phyloP scores from a whole-genome alignment of 2,888 invertebrate genomes.

The Ceraclea dissimilis region DNA sequence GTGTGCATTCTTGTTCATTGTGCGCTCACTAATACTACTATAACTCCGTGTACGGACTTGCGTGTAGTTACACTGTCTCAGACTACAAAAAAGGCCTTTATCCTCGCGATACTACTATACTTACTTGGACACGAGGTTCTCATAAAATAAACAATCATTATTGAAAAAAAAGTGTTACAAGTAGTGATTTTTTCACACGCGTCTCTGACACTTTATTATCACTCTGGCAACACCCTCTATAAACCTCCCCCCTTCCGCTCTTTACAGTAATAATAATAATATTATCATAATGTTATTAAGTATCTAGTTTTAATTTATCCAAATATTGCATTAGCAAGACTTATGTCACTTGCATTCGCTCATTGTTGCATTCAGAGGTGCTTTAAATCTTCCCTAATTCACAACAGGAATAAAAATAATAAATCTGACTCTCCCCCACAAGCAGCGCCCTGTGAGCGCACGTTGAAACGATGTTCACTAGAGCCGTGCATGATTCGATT shows the following conservation, averaged over 20 bases:
- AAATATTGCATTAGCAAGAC: slow-evolving; percentile 26
- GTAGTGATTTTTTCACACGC: slow-evolving; percentile 21
- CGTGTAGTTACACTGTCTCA: no score
- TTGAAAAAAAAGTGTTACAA: neutral
- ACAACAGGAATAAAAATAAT: neutral
- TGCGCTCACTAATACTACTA: no score
- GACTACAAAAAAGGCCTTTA: no score
- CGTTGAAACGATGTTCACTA: no score
- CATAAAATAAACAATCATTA: neutral
- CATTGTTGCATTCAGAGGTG: slow-evolving; percentile 6
- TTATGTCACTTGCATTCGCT: slow-evolving; percentile 25
- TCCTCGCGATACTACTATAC: no score
- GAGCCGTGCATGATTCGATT: no score
- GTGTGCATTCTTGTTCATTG: no score
- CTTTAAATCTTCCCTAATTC: neutral
- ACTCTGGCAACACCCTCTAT: slow-evolving; percentile 3
- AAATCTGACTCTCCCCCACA: neutral
- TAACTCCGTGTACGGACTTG: no score
- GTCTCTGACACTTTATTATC: slow-evolving; percentile 24
- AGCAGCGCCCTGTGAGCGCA: no score
- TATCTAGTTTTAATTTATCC: slow-evolving; percentile 25
- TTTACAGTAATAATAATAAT: neutral
- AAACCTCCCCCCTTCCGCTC: neutral
- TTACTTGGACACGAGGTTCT: no score
- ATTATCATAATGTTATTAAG: neutral